A percentile compares a stretch with the other conserved stretches of the same genome.
phyloP scores from a whole-genome alignment of 2,113 vertebrate genomes.

The Salvelinus fontinalis region DNA sequence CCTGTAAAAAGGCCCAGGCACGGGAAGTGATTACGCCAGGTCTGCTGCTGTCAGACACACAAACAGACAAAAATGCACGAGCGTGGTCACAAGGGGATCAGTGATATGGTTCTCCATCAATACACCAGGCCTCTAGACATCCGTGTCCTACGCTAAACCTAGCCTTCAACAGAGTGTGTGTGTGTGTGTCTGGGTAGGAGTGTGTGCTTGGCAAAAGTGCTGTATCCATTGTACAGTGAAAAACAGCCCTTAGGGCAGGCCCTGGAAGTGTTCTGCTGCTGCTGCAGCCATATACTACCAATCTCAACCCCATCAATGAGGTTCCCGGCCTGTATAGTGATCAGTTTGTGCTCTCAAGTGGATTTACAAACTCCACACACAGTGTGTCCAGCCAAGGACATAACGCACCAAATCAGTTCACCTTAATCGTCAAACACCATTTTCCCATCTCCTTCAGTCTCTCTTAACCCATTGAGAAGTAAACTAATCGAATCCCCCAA shows the following conservation, averaged over 20 bases:
- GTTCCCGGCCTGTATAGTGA: not conserved
- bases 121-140: no score
- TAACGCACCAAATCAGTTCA: slow-evolving; percentile 4
- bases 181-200: no score
- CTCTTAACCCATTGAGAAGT: slow-evolving; percentile 1
- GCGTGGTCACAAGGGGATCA: not conserved
- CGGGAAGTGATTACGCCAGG: slow-evolving; percentile 11
- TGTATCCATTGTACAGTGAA: not conserved
- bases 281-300: not conserved
- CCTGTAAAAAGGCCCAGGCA: not conserved
- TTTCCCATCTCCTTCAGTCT: not conserved
- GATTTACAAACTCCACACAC: not conserved
- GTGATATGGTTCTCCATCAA: no score
- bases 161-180: no score
- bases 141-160: no score
- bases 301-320: not conserved
- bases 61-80: not conserved
- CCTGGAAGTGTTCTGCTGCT: not conserved
- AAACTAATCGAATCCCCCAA: slow-evolving; percentile 22
- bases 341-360: not conserved
- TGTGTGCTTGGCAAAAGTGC: no score
- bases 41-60: slow-evolving; percentile 1
- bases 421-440: not conserved
- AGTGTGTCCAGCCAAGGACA: not conserved
- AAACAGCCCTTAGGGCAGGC: not conserved